Evolutionary conservation across 2,888 invertebrate species (phyloP), one percentile per base, ranked within the genome.

Genomic region (Caenorhabditis sulstoni): DNA sequence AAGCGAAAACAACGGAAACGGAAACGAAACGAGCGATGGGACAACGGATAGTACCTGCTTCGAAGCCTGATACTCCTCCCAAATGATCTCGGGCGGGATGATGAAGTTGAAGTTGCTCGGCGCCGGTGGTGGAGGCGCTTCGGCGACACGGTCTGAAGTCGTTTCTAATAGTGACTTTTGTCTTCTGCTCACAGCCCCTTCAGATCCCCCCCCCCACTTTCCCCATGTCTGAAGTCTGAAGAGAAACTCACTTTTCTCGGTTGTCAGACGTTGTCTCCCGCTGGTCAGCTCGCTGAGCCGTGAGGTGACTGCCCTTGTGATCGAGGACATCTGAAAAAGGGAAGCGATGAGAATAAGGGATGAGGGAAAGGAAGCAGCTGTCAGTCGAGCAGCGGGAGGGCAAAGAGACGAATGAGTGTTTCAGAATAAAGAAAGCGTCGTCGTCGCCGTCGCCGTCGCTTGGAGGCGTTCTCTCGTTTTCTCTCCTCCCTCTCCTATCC

Each of bases 61-160:
- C 41, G 62, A 67, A 12, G 61, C 35, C 52, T 79, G 79, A 23
- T 67, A 74, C n/a, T 80, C 75, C 22, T 80, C 80, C 80, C 80
- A 80, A 35, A 80, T 80, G 55, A 80, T 70, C 45, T 70, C 80
- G 14, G 80, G 80, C 18, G 80, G 80, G 44, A 76, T 76, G 55
- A 71, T 67, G 55, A 47, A 80, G 59, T 80, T 75, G 37, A 80
- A 66, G 52, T 71, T 47, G 50, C 80, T 71, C 23, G 52, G 59
- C 1, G 73, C 49, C 44, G 75, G 58, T 58, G 71, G 47, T 9
- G 53, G 39, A 0, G 59, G 12, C 47, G 68, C n/a, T n/a, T n/a
- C n/a, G n/a, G n/a, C n/a, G n/a, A n/a, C n/a, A n/a, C n/a, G n/a
- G n/a, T n/a, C n/a, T n/a, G n/a, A n/a, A n/a, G n/a, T n/a, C n/a